Evolutionary conservation across 2,113 vertebrate species (phyloP), one percentile per base, ranked within the genome.

Genomic region (Vidua macroura): DNA sequence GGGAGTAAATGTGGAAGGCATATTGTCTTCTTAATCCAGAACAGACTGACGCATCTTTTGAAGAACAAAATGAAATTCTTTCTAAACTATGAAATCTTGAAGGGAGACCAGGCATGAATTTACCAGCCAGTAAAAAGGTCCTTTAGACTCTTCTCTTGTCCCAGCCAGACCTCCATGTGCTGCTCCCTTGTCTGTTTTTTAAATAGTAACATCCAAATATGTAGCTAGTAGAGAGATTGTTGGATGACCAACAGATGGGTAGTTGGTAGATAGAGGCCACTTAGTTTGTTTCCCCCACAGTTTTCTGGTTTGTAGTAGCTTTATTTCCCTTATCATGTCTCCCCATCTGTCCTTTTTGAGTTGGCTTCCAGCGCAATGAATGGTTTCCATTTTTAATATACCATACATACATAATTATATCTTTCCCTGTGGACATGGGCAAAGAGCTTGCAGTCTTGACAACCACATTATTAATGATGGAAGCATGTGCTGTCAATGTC

Each of bases 21-120:
- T 70, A 83, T 77, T 94, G 62, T 91, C 31, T 24, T 93, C 80
- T 95, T 96, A 91, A 95, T 96, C 78, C 66, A 15, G 67, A 95
- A 76, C 84, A 95, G 91, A 80, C 43, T 80, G 74, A 80, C 11
- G 2, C 41, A 73, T 79, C 87, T 91, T 91, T 86, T 91, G 82
- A 91, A 91, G 82, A 95, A 55, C 39, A 90, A 95, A 88, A 39
- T 85, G 43, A 59, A 85, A 90, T 87, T 93, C 86, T 72, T 86
- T 78, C 86, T 91, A 46, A 89, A 80, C 78, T 87, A 82, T 2
- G 51, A 82, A 87, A 62, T 53, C 69, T 76, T 72, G 52, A 93
- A n/a, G 39, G 70, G 60, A 88, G 49, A 89, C 37, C 21, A 78
- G 58, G 70, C 74, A 64, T 0, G 2, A 62, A 60, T 82, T 93